Conservation (phyloP, 2,888 invertebrate species). For the Augiades crinisus region DNA sequence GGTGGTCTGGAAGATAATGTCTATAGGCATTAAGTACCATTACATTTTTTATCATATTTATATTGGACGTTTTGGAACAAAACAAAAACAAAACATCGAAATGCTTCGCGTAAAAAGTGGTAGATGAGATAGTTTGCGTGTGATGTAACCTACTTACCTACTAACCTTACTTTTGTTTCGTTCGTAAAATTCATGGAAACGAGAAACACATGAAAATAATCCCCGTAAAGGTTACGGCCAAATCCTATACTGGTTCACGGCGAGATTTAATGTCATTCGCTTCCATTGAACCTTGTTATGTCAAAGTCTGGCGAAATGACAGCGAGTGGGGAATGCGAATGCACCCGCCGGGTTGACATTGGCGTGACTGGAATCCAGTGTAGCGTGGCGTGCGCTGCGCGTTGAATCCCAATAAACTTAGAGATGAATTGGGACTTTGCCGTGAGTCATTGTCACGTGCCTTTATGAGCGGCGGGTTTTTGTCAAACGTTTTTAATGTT, state of each 20-base stretch:
- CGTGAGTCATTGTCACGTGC: neutral
- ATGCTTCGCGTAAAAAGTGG: too few species aligned
- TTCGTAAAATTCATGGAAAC: too few species aligned
- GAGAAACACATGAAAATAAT: neutral
- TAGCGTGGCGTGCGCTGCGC: constrained; percentile 14
- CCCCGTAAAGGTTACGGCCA: constrained; percentile 26
- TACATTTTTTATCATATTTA: too few species aligned
- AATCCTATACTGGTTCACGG: constrained; percentile 20
- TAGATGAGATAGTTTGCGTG: too few species aligned
- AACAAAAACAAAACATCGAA: too few species aligned
- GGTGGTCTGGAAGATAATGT: too few species aligned
- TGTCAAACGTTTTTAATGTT: neutral
- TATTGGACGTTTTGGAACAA: too few species aligned
- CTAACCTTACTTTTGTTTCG: too few species aligned
- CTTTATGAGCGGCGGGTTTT: neutral
- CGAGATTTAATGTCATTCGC: constrained; percentile 45
- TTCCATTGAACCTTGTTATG: constrained; percentile 41
- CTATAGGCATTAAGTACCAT: too few species aligned
- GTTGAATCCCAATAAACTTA: constrained; percentile 28
- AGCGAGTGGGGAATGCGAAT: constrained; percentile 52
- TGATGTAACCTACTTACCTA: too few species aligned
- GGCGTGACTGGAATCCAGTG: constrained; percentile 55
- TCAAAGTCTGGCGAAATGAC: constrained; percentile 49
- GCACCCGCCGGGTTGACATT: constrained; percentile 49
- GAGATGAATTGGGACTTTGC: constrained; percentile 28